Conservation (phyloP, 2,797 vertebrate genomes). For the Karalla daura region DNA sequence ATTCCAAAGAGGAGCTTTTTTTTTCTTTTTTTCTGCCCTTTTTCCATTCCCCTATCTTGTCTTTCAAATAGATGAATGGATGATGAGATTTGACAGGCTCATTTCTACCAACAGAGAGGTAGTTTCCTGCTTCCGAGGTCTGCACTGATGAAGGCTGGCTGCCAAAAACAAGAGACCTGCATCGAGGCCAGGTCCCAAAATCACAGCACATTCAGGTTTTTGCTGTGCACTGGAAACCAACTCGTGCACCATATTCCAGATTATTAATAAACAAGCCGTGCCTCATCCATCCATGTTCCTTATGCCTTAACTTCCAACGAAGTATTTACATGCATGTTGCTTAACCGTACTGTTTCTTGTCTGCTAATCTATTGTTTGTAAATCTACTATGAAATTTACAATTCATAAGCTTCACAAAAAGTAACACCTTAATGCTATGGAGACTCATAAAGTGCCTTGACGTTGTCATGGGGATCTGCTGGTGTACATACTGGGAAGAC, state of each 20-base stretch:
- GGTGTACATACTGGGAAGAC: too few species aligned
- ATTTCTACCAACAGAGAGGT: slow-evolving; percentile 47
- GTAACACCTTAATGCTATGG: neutral
- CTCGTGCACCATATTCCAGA: too few species aligned
- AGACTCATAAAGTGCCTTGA: too few species aligned
- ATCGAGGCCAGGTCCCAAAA: slow-evolving; percentile 29
- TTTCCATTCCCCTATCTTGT: slow-evolving; percentile 43
- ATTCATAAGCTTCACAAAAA: neutral
- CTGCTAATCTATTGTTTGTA: neutral
- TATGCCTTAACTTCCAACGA: too few species aligned
- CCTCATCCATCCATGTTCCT: too few species aligned
- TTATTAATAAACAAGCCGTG: too few species aligned
- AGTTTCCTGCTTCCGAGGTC: slow-evolving; percentile 39
- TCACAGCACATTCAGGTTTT: too few species aligned
- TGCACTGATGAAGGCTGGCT: slow-evolving; percentile 43
- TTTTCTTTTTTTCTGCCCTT: slow-evolving; percentile 22
- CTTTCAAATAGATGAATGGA: slow-evolving; percentile 58
- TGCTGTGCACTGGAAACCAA: too few species aligned
- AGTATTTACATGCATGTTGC: too few species aligned
- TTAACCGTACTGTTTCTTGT: too few species aligned
- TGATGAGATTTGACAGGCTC: slow-evolving; percentile 64
- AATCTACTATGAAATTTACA: neutral
- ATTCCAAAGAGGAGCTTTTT: slow-evolving; percentile 38
- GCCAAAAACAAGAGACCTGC: slow-evolving; percentile 33
- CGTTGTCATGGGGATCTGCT: too few species aligned